A percentile compares a stretch with the other conserved stretches of the same genome.
These are phyloP conservation scores for Belonocnema kinseyi DNA, from an alignment of 1,140 invertebrate species.

Conservation along the genomic window DNA sequence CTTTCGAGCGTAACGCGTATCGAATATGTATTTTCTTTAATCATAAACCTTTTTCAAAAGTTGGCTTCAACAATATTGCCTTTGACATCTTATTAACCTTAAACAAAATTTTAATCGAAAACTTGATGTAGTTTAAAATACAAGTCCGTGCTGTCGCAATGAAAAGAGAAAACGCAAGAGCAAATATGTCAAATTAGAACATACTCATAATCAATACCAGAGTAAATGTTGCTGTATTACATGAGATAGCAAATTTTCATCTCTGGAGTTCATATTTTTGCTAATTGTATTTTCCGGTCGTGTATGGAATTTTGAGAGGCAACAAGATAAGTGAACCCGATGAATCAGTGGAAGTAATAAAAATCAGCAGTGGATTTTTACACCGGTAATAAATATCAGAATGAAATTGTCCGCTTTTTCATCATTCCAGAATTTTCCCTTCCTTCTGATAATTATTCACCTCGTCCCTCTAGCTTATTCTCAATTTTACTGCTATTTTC, in stretches of 20 bases:
- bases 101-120: no score
- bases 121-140: no score
- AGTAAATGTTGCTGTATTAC: background rate
- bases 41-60: no score
- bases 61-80: no score
- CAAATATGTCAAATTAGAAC: background rate
- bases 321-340: no score
- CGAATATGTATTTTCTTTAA: no score
- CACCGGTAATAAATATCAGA: background rate
- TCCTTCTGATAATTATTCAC: background rate
- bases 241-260: background rate
- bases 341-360: no score
- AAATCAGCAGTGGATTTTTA: no score
- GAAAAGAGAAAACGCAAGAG: background rate
- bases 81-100: no score
- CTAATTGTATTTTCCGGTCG: background rate
- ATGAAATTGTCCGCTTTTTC: background rate
- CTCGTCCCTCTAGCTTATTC: background rate
- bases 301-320: no score
- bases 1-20: no score
- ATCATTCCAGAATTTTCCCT: background rate
- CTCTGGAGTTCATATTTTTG: background rate
- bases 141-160: background rate
- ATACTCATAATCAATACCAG: background rate
- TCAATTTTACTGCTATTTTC: no score